Evolutionary conservation across 2,888 invertebrate genomes (phyloP).

Genomic region (Allacma fusca): DNA sequence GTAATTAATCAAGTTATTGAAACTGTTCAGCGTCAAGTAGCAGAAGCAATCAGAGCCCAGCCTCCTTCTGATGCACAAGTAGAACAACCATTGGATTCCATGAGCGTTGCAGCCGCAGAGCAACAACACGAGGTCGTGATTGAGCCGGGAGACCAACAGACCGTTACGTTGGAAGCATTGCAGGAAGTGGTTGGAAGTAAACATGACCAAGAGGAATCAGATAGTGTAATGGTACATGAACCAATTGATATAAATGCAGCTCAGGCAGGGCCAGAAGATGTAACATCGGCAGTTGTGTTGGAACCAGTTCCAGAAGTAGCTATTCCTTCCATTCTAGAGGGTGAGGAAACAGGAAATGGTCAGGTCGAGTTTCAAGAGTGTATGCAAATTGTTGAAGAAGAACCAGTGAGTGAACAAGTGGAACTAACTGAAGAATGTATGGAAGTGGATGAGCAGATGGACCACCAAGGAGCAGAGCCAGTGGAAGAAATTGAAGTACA

Average conservation of each 20-base stretch:
- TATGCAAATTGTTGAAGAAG: slow-evolving; percentile 14
- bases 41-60: not conserved
- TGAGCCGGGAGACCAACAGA: too few relatives aligned
- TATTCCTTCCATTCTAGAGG: slow-evolving; percentile 20
- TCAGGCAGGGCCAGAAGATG: not conserved
- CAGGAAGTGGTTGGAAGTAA: too few relatives aligned
- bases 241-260: not conserved
- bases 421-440: slow-evolving; percentile 21
- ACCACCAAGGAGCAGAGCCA: not conserved
- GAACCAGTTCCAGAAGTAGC: slow-evolving; percentile 28
- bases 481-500: slow-evolving; percentile 25
- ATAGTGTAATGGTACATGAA: too few relatives aligned
- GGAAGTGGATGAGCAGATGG: slow-evolving; percentile 19
- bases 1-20: slow-evolving; percentile 24
- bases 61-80: too few relatives aligned
- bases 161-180: too few relatives aligned
- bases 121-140: too few relatives aligned
- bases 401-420: not conserved
- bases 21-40: not conserved
- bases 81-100: too few relatives aligned
- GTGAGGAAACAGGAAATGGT: slow-evolving; percentile 20
- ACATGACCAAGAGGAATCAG: too few relatives aligned
- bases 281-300: not conserved
- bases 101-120: too few relatives aligned
- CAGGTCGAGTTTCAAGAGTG: slow-evolving; percentile 36